Base-by-base conservation (phyloP, 2,888 invertebrate species). In the Thera obeliscata region DNA sequence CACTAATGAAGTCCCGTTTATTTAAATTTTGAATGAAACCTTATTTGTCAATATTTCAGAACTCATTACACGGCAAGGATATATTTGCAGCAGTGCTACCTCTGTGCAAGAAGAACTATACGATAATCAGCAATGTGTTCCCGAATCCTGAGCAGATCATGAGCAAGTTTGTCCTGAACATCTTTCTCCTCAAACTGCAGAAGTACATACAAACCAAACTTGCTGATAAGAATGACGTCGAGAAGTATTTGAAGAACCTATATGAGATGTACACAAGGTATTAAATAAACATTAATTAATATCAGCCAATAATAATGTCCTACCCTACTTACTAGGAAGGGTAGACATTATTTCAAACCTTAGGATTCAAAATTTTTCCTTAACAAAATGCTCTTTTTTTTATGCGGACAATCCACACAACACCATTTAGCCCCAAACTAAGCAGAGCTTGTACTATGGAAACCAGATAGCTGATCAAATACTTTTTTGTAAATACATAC, bases 161-260 rank as follows among this genome's bases (percentile, higher is more conserved):
- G 98, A 97, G 98, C 67, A 99, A 99, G 93, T 98, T 99, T 88
- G 97, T 99, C 56, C 94, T 99, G 22, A 99, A 99, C 86, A 97
- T 99, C 70, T 99, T 98, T 88, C 98, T 98, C 78, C 94, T 98
- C 6, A 98, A 98, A 87, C 94, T 98, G 54, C 96, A 97, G 93
- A 97, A 97, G 83, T 97, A 97, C 82, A 96, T 98, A 41, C 96
- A 96, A 70, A 96, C 96, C 0, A 97, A 96, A 81, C 91, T 99
- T 61, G 95, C 96, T 1, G 97, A 97, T 79, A 96, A 96, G 82
- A 95, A 95, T 73, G 97, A 98, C 82, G 95, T 97, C 22, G 98
- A 98, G 77, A 96, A 96, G 78, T 99, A 99, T 92, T 94, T 99
- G 73, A 96, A 95, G 78, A 98, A 97, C 78, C 94, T 99, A 8